These are phyloP conservation scores for Oxyteleia sp. DNA, from an alignment of 2,888 invertebrate genomes.

Conservation along the genomic window DNA sequence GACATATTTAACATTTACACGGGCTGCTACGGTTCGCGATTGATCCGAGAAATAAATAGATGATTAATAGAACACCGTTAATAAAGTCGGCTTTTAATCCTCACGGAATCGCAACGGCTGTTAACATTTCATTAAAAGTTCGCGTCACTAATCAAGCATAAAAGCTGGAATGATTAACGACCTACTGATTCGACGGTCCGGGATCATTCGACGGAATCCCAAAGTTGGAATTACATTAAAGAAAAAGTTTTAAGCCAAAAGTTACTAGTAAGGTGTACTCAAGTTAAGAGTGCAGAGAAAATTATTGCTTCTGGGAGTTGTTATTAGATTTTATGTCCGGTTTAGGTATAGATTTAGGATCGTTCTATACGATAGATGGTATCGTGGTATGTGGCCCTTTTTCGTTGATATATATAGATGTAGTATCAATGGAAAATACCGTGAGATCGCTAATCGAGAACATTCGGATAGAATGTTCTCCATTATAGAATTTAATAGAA, in stretches of 20 bases:
- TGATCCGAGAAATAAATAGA: constrained; percentile 7
- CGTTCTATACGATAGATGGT: too few species aligned
- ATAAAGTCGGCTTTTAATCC: background rate
- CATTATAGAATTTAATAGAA: too few species aligned
- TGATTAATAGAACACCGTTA: background rate
- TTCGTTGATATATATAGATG: too few species aligned
- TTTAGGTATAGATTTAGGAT: too few species aligned
- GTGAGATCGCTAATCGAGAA: too few species aligned
- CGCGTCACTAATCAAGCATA: background rate
- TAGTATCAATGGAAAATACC: too few species aligned
- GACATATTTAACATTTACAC: too few species aligned
- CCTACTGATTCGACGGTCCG: background rate
- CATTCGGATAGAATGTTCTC: too few species aligned
- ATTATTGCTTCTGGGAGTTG: background rate
- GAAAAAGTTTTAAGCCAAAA: background rate
- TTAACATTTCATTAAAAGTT: constrained; percentile 1
- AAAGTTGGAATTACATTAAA: background rate
- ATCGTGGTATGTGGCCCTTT: too few species aligned
- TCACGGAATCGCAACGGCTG: background rate
- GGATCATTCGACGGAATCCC: background rate
- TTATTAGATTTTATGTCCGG: too few species aligned
- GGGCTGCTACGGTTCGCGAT: background rate
- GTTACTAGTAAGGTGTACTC: background rate
- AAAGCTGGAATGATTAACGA: background rate
- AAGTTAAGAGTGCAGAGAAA: background rate